Conservation (phyloP, 2,888 invertebrate species). For the Thera obeliscata region DNA sequence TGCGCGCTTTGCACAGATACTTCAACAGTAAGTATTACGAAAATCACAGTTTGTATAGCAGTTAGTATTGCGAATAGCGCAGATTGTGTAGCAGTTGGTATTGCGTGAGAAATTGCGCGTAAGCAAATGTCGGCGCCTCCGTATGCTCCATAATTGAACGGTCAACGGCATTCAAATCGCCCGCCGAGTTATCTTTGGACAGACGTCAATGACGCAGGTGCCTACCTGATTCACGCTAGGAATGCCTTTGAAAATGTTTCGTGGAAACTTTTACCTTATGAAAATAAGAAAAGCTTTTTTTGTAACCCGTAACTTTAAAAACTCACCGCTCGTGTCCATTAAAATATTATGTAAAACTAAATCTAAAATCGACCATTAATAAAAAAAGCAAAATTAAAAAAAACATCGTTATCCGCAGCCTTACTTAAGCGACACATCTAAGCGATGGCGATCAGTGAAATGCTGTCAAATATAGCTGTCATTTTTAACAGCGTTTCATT, state of each 20-base stretch:
- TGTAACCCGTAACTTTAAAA: too few species aligned
- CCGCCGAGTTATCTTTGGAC: conserved; percentile 59
- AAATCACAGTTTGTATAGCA: conserved; percentile 7
- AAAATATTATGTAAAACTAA: too few species aligned
- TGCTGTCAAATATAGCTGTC: too few species aligned
- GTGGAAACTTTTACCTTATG: neutral
- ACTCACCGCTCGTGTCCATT: neutral
- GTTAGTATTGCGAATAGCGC: conserved; percentile 1
- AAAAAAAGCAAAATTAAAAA: too few species aligned
- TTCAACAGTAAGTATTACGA: conserved; percentile 8
- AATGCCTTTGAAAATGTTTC: conserved; percentile 18
- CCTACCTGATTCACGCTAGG: conserved; percentile 35
- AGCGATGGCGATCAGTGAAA: too few species aligned
- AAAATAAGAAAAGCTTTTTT: neutral
- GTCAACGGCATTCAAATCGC: conserved; percentile 70
- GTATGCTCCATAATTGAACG: conserved; percentile 65
- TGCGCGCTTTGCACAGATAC: conserved; percentile 48
- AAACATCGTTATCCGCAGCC: too few species aligned
- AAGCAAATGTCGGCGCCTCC: conserved; percentile 74
- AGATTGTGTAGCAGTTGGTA: conserved; percentile 14
- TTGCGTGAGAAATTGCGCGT: conserved; percentile 64
- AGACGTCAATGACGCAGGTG: conserved; percentile 47
- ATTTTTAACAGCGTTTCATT: too few species aligned
- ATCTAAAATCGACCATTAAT: too few species aligned
- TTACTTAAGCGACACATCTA: too few species aligned